phyloP scores from a whole-genome alignment of 2,797 vertebrate species.

The Leuciscus waleckii region DNA sequence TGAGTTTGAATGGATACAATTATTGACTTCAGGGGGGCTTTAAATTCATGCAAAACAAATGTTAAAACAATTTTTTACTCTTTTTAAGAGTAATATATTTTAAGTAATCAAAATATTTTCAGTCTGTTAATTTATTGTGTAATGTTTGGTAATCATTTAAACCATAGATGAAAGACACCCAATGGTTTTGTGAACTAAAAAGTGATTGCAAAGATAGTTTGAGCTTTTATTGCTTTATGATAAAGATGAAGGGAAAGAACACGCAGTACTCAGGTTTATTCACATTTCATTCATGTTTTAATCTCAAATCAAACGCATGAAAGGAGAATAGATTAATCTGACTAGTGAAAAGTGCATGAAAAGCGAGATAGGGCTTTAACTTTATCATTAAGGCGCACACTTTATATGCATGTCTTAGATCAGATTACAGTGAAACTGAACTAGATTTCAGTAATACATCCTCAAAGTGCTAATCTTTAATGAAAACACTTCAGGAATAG shows the following conservation, averaged over 20 bases:
- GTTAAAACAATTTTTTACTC: background rate
- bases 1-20: too few species aligned
- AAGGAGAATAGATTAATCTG: conserved; percentile 19
- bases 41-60: background rate
- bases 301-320: conserved; percentile 44
- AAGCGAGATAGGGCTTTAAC: background rate
- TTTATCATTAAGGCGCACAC: conserved; percentile 20
- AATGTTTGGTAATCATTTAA: background rate
- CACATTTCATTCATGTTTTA: conserved; percentile 20
- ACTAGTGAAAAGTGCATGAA: conserved; percentile 15
- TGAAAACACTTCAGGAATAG: conserved; percentile 11
- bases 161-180: background rate
- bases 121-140: background rate
- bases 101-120: background rate
- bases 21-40: too few species aligned
- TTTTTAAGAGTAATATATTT: background rate
- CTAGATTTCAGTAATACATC: conserved; percentile 27
- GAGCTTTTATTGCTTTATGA: background rate
- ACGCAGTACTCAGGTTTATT: conserved; percentile 15
- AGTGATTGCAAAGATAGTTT: background rate
- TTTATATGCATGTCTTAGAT: conserved; percentile 25
- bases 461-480: conserved; percentile 15
- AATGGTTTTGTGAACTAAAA: background rate
- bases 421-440: conserved; percentile 30
- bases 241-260: conserved; percentile 7